Conservation (phyloP, 92 coral and sea anemone species). For the Muricea muricata region DNA sequence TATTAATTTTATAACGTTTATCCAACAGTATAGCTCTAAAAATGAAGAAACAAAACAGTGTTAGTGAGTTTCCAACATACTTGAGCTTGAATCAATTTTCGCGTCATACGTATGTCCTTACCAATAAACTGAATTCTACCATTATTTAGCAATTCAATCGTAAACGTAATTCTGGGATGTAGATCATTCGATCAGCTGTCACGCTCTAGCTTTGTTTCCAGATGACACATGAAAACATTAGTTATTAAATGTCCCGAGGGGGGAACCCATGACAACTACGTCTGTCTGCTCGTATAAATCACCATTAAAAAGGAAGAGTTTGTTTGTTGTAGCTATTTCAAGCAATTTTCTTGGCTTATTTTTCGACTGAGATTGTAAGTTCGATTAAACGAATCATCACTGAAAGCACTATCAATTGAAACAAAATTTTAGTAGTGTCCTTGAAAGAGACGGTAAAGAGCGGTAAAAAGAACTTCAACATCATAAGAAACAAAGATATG, state of each 20-base stretch:
- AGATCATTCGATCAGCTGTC: conserved; percentile 7
- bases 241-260: too few species aligned
- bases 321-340: conserved; percentile 23
- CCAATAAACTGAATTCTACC: too few species aligned
- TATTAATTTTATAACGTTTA: neutral
- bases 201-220: conserved; percentile 53
- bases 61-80: too few species aligned
- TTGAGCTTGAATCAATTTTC: too few species aligned
- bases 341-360: conserved; percentile 20
- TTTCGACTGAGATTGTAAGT: conserved; percentile 33
- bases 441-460: conserved; percentile 37
- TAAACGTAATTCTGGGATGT: too few species aligned
- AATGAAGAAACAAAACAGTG: neutral
- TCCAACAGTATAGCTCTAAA: neutral
- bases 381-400: conserved; percentile 45
- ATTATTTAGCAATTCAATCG: too few species aligned
- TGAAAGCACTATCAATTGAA: conserved; percentile 52
- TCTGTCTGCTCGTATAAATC: conserved; percentile 27
- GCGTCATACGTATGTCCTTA: too few species aligned
- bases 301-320: conserved; percentile 23
- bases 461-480: neutral
- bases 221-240: conserved; percentile 42
- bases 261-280: conserved; percentile 39
- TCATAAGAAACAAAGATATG: neutral
- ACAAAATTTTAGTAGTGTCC: conserved; percentile 30